Evolutionary conservation across 2,797 vertebrate genomes (phyloP).

Genomic region (Danio aesculapii): DNA sequence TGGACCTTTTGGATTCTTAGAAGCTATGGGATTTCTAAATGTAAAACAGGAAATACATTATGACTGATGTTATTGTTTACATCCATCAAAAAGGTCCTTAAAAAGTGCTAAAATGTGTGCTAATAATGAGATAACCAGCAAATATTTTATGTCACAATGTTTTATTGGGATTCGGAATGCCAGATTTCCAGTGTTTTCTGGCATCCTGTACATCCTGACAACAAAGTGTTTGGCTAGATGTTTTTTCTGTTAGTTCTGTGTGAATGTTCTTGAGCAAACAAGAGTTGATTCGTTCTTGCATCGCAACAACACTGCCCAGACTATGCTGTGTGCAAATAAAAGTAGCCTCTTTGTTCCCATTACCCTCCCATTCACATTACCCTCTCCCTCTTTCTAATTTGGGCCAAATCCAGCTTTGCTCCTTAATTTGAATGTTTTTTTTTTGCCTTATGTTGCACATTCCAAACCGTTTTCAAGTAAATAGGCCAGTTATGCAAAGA

Average conservation of each 20-base stretch:
- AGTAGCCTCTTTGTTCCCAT: slow-evolving; percentile 44
- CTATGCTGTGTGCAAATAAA: slow-evolving; percentile 15
- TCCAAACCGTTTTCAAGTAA: slow-evolving; percentile 45
- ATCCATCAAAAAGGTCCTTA: too few species aligned
- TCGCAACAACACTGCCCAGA: not conserved
- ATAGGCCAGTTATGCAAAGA: slow-evolving; percentile 42
- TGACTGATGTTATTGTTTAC: too few species aligned
- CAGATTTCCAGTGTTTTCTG: too few species aligned
- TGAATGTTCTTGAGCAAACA: not conserved
- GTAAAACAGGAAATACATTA: too few species aligned
- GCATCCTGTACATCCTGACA: too few species aligned
- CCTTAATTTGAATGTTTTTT: slow-evolving; percentile 43
- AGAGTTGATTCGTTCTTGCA: not conserved
- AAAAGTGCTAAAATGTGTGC: not conserved
- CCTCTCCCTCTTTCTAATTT: not conserved
- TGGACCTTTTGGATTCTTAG: too few species aligned
- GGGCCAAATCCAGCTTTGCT: slow-evolving; percentile 43
- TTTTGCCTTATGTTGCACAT: slow-evolving; percentile 28
- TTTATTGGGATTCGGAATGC: too few species aligned
- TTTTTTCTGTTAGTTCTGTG: not conserved
- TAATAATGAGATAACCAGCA: too few species aligned
- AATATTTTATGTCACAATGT: too few species aligned
- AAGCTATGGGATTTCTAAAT: too few species aligned
- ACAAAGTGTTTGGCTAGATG: too few species aligned
- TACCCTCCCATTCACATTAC: not conserved